These are phyloP conservation scores for Chrosomus eos DNA, from an alignment of 2,797 vertebrate genomes.

Conservation along the genomic window DNA sequence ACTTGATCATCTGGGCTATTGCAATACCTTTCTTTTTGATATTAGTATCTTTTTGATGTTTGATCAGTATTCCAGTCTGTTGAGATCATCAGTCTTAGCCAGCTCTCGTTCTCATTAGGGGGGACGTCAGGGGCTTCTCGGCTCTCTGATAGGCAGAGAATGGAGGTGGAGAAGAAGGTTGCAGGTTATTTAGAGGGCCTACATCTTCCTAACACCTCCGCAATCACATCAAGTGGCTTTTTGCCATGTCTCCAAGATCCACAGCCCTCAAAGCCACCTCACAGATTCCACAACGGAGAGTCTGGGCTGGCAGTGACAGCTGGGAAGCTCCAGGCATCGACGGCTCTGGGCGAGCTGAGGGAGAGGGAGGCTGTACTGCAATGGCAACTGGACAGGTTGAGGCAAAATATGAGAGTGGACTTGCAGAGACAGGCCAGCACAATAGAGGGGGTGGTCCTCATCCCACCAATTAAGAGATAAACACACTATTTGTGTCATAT, in stretches of 20 bases:
- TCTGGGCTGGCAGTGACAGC: constrained; percentile 18
- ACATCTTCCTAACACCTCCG: constrained; percentile 16
- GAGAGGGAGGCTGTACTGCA: constrained; percentile 53
- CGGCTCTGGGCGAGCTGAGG: constrained; percentile 52
- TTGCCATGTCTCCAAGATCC: constrained; percentile 50
- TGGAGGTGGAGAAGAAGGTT: constrained; percentile 56
- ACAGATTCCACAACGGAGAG: constrained; percentile 7
- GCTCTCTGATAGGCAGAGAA: constrained; percentile 45
- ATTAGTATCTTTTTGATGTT: constrained; percentile 42
- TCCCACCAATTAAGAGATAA: constrained; percentile 63
- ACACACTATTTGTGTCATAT: background rate
- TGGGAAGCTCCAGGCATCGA: constrained; percentile 51
- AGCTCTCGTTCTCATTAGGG: constrained; percentile 48
- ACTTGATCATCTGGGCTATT: background rate
- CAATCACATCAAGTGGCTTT: constrained; percentile 44
- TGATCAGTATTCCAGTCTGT: constrained; percentile 20
- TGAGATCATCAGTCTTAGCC: constrained; percentile 31
- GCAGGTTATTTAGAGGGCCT: constrained; percentile 44
- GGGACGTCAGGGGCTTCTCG: background rate
- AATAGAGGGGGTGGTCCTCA: constrained; percentile 60
- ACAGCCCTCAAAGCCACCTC: constrained; percentile 25
- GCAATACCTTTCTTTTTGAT: constrained; percentile 22
- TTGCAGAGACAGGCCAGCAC: constrained; percentile 50
- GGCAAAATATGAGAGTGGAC: constrained; percentile 51
- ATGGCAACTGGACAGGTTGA: constrained; percentile 53